These are phyloP conservation scores for Stegastes partitus DNA, from an alignment of 2,113 vertebrate genomes.

Conservation along the genomic window DNA sequence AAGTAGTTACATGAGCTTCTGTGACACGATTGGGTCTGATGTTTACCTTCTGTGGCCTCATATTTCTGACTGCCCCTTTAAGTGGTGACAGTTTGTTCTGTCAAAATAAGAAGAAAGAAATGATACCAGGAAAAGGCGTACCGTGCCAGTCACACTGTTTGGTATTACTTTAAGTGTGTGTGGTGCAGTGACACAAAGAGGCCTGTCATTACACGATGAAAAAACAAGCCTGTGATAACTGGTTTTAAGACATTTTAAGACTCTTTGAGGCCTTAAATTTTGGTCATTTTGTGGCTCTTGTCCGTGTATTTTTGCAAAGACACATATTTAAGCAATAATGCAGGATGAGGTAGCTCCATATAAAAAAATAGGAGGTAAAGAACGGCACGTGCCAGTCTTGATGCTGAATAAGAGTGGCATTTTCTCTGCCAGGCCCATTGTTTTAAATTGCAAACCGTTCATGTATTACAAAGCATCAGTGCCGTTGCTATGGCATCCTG, in stretches of 20 bases:
- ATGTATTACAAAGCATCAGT: no score
- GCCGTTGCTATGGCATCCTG: no score
- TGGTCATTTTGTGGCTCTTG: conserved; percentile 26
- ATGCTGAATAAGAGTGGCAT: background rate
- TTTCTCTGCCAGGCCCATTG: background rate
- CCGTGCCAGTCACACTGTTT: conserved; percentile 9
- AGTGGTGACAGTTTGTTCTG: background rate
- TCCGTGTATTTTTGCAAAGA: conserved; percentile 17
- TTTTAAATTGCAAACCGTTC: background rate
- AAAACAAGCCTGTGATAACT: conserved; percentile 39
- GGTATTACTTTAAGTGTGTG: background rate
- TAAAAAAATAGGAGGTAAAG: conserved; percentile 17
- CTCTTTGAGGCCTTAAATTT: conserved; percentile 34
- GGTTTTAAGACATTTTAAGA: conserved; percentile 44
- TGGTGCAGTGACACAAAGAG: conserved; percentile 11
- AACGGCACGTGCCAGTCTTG: background rate
- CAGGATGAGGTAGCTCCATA: conserved; percentile 20
- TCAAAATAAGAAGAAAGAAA: conserved; percentile 23
- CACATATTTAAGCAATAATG: conserved; percentile 54
- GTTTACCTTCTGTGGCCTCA: background rate
- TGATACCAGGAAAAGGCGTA: background rate
- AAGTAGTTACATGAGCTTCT: background rate
- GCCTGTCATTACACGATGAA: conserved; percentile 56
- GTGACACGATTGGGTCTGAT: background rate
- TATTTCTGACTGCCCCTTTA: background rate